A percentile compares a stretch with the other conserved stretches of the same genome.
These are phyloP conservation scores for Cheilosia urbana DNA, from an alignment of 2,888 invertebrate genomes.

Conservation along the genomic window DNA sequence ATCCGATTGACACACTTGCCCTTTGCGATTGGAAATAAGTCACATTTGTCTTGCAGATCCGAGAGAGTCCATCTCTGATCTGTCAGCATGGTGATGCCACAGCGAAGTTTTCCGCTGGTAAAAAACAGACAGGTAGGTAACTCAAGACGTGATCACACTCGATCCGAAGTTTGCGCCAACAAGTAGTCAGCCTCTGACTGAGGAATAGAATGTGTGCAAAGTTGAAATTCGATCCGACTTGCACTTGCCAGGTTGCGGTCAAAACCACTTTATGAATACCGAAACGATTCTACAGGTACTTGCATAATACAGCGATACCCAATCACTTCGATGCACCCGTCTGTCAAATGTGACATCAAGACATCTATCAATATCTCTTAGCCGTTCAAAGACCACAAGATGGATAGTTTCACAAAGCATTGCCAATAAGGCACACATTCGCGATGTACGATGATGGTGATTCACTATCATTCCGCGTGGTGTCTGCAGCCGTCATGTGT, in stretches of 20 bases:
- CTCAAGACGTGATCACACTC: neutral
- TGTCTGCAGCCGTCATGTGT: constrained; percentile 7
- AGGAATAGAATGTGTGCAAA: no score
- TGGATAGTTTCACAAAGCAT: neutral
- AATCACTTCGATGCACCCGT: neutral
- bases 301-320: neutral
- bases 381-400: neutral
- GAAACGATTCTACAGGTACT: neutral
- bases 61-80: neutral
- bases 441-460: neutral
- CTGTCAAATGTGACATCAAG: constrained; percentile 7
- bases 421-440: neutral
- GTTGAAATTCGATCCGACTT: neutral
- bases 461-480: neutral
- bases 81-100: neutral
- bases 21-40: constrained; percentile 67
- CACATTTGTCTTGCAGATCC: constrained; percentile 7
- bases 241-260: constrained; percentile 7
- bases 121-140: neutral
- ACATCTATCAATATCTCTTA: constrained; percentile 1
- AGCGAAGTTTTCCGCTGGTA: neutral
- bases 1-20: constrained; percentile 67
- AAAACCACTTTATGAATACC: neutral
- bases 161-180: neutral
- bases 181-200: constrained; percentile 1